Base-by-base conservation (phyloP, 2,797 vertebrate genomes). In the Lagocephalus sceleratus region DNA sequence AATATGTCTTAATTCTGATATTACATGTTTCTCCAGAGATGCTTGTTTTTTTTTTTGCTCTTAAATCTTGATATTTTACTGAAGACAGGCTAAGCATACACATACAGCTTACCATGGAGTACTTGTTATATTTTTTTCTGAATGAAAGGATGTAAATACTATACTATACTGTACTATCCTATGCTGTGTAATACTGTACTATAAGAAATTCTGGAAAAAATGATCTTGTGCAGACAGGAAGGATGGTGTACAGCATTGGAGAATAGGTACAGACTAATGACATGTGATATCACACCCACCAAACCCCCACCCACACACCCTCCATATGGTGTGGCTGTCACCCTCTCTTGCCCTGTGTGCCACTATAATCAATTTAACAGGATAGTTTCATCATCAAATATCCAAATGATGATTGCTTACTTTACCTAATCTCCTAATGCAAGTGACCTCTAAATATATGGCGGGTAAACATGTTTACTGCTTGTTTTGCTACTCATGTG, bases 361-460 rank as follows among this genome's bases (percentile, higher is more conserved):
- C 76, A 85, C 82, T 83, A 87, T 83, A 90, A 92, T 90, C 88
- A 89, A 90, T 90, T 91, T 89, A 90, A 88, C 82, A 85, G 84
- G 73, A 88, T 75, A 84, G 85, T 89, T 89, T 88, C 89, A 89
- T 89, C 86, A 88, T 89, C 85, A 89, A 88, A 90, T 88, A 89
- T 90, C 89, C 75, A 91, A 88, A 91, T 89, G 85, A 90, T 90
- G 87, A 87, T 86, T 88, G 81, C 85, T 90, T 85, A 89, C 83
- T 89, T 88, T 82, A 72, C 79, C 81, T 89, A 90, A 90, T 91
- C 87, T 86, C 82, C 87, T 89, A 91, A 91, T 90, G 82, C 84
- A 73, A 77, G 63, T 85, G 88, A 88, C 86, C 86, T 87, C 85
- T 76, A 79, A 83, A 79, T 67, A 80, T 56, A 68, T 63, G 57